Base-by-base conservation (phyloP, 2,888 invertebrate species). In the Chrysopilus asiliformis region DNA sequence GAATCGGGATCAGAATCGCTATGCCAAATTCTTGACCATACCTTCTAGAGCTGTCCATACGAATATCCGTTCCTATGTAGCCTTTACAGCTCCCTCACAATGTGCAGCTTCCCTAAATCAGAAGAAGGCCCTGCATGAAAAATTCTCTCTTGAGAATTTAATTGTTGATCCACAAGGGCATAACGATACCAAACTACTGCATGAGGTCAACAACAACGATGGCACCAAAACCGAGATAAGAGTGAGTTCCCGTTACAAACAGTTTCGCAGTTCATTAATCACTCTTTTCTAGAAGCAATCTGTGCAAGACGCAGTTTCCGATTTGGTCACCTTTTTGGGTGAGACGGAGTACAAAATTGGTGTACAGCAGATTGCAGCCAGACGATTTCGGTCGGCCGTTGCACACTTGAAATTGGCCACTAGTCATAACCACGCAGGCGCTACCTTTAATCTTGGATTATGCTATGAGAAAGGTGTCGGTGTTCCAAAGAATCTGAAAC, bases 381-480 rank as follows among this genome's bases (percentile, higher is more conserved):
- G 71, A 25, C 60, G 70, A 45, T 68, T 70, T 47, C 66, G 68
- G 27, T 63, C 72, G 39, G 72, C 71, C 42, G 55, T 74, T 36
- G 56, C 68, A 31, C 72, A 72, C 47, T 65, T 68, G 45, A 47
- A 53, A 45, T 67, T 66, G 38, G 75, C 76, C 42, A 70, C 73
- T 14, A 65, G 66, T 45, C 64, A 73, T 33, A 68, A 70, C 44
- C 70, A 74, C 53, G 64, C 71, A 34, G 68, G 70, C 43, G 77
- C 78, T 20, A 64, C 72, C 42, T 80, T 72, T 50, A 80, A 80
- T 53, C 61, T 80, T 42, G 80, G 72, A 2, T 51, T 79, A 18
- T 79, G 79, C 51, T 74, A 78, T 56, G 79, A 80, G 56, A 62
- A 68, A 48, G 80, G 79, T 1, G 55, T 74, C 37, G 80, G 79